Conservation (phyloP, 2,888 invertebrate species). For the Eupithecia vulgata region DNA sequence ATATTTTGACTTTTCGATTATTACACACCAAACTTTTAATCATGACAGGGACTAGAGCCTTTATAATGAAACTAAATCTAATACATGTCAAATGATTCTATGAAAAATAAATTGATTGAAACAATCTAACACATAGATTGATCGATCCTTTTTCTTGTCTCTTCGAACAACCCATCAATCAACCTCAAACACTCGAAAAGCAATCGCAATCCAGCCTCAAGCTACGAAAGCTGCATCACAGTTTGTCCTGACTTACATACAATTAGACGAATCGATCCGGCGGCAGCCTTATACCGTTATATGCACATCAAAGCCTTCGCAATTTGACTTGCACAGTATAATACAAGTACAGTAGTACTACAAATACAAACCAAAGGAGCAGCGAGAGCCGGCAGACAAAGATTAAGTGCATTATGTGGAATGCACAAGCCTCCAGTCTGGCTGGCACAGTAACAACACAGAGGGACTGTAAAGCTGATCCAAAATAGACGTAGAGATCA, state of each 20-base stretch:
- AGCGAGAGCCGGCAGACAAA: neutral
- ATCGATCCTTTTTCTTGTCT: neutral
- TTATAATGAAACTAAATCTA: neutral
- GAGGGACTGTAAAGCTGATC: neutral
- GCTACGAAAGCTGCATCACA: constrained; percentile 21
- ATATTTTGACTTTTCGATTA: neutral
- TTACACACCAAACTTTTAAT: neutral
- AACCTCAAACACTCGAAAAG: neutral
- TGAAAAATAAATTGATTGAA: neutral
- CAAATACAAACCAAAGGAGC: neutral
- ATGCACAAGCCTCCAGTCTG: constrained; percentile 1
- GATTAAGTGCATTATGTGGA: constrained; percentile 13
- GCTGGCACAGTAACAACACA: neutral
- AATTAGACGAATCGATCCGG: constrained; percentile 42
- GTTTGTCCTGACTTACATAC: constrained; percentile 37
- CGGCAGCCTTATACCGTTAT: constrained; percentile 33
- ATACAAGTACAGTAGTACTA: constrained; percentile 1
- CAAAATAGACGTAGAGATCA: neutral
- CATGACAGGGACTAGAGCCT: neutral
- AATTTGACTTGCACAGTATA: constrained; percentile 24
- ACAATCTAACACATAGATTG: neutral
- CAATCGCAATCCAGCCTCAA: constrained; percentile 27
- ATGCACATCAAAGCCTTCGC: constrained; percentile 44
- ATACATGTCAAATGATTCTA: neutral
- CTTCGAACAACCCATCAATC: neutral